Evolutionary conservation across 2,888 invertebrate genomes (phyloP).

Genomic region (Amphipoea oculea): DNA sequence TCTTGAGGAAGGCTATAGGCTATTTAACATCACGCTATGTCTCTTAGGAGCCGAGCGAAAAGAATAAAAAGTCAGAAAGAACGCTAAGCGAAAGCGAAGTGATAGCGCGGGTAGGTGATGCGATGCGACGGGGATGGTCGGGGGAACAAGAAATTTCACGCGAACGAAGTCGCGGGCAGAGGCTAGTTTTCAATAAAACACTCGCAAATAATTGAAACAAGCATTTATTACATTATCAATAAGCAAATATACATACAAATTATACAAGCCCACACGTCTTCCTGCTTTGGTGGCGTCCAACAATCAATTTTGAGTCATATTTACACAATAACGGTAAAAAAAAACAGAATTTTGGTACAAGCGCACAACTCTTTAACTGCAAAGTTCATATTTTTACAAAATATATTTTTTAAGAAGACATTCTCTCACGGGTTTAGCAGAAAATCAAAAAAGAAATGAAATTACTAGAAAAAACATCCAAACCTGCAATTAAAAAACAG

Average conservation of each 20-base stretch:
- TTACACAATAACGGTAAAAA: constrained; percentile 60
- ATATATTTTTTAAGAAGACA: constrained; percentile 27
- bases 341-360: constrained; percentile 68
- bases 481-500: constrained; percentile 3
- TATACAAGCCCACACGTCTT: constrained; percentile 60
- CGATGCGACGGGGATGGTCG: no score
- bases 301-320: constrained; percentile 65
- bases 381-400: constrained; percentile 62
- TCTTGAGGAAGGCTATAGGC: no score
- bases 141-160: no score
- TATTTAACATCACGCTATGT: no score
- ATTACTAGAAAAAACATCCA: background rate
- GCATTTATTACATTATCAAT: constrained; percentile 68
- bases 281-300: constrained; percentile 66
- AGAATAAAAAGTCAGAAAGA: no score
- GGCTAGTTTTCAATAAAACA: constrained; percentile 40
- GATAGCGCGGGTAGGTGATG: no score
- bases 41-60: no score
- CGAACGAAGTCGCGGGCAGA: no score
- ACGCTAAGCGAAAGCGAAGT: no score
- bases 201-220: constrained; percentile 64
- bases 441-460: constrained; percentile 13
- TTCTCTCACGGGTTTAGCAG: constrained; percentile 12
- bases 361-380: constrained; percentile 52
- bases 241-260: constrained; percentile 68